These are phyloP conservation scores for Minunthozetes semirufus DNA, from an alignment of 2,888 invertebrate genomes.

Conservation along the genomic window DNA sequence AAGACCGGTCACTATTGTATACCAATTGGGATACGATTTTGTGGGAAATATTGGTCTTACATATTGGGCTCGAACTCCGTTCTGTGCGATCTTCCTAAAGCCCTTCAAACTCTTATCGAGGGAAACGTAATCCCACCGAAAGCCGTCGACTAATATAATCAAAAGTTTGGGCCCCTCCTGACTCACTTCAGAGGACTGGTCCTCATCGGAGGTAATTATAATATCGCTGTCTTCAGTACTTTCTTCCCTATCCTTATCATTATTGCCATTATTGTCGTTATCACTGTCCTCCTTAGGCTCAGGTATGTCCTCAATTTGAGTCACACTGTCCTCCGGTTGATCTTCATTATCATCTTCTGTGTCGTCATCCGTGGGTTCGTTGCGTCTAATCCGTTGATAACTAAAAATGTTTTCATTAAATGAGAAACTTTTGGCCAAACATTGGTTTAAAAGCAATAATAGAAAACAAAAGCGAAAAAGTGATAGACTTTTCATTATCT, in stretches of 20 bases:
- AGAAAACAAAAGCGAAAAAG: background rate
- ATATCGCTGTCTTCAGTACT: constrained; percentile 15
- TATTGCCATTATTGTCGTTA: constrained; percentile 10
- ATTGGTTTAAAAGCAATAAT: background rate
- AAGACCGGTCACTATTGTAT: constrained; percentile 40
- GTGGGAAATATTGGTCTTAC: constrained; percentile 41
- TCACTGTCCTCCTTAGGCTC: background rate
- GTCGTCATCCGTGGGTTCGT: too few species aligned
- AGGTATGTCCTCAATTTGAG: too few species aligned
- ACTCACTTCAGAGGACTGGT: background rate
- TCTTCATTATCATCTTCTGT: constrained; percentile 20
- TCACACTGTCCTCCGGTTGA: background rate
- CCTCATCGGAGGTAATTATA: too few species aligned
- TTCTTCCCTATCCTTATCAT: constrained; percentile 5
- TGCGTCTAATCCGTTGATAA: background rate
- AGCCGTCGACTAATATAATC: constrained; percentile 36
- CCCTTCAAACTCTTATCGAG: constrained; percentile 28
- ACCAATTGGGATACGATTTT: constrained; percentile 43
- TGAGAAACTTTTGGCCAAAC: background rate
- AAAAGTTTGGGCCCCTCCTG: constrained; percentile 30
- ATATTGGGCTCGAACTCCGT: constrained; percentile 41
- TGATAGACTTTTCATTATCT: background rate
- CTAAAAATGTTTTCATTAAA: background rate
- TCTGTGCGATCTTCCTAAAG: constrained; percentile 38
- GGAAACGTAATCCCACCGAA: constrained; percentile 36